Evolutionary conservation across 2,797 vertebrate genomes (phyloP), one percentile per base, ranked within the genome.

Genomic region (Pangasius larnaudii): DNA sequence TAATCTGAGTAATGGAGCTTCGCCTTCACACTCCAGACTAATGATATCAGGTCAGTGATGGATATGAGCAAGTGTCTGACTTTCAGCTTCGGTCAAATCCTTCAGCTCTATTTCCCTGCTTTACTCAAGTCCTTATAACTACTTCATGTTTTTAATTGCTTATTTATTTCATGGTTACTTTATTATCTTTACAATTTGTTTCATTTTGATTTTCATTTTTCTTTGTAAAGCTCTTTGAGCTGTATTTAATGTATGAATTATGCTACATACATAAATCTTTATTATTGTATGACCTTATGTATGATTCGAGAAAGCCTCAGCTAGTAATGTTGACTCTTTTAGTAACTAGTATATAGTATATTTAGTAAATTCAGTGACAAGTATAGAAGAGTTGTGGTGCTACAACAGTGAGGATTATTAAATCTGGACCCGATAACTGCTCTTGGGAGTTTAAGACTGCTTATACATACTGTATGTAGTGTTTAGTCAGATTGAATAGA

Each of bases 51-150:
- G 59, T 46, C 81, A 30, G 59, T 86, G 89, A 89, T 85, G 86
- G 86, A 90, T 89, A 46, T 22, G 53, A 58, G 30, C 18, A n/a
- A n/a, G 16, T 6, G 56, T 59, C 11, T 71, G 86, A 90, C 86
- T 87, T 90, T 87, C 63, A 89, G 85, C 19, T 56, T 58, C 69
- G 77, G 87, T 84, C 56, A 77, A 79, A 82, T 59, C 87, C 56
- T 84, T 85, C 51, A 56, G 49, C n/a, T 19, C 33, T n/a, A 19
- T 33, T 33, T 78, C 7, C n/a, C 9, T 33, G 51, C 49, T 53
- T 78, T 33, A 58, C 30, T 30, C 53, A 56, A 78, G 19, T 33
- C 3, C 10, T 8, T 51, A 18, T 1, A 33, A 56, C 9, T 2
- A 24, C 39, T 58, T 36, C 24, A 36, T 36, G 1, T 53, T 33